A percentile compares a stretch with the other conserved stretches of the same genome.
These are phyloP conservation scores for Turdus rufiventris DNA, from an alignment of 2,113 vertebrate genomes.

Conservation along the genomic window DNA sequence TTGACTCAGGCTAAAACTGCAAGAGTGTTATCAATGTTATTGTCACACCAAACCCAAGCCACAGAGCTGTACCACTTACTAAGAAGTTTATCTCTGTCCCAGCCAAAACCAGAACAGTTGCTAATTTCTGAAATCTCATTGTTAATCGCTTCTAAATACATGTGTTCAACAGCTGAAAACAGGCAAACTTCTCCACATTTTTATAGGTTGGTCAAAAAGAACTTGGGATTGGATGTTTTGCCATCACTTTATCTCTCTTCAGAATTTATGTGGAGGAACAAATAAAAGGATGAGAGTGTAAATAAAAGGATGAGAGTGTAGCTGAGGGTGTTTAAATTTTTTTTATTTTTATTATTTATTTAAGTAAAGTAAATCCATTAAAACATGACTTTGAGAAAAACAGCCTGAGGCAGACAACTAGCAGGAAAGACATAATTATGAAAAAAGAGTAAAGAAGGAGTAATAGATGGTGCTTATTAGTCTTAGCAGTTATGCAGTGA, in stretches of 20 bases:
- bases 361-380: not conserved
- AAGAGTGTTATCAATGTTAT: not conserved
- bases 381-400: not conserved
- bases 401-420: not conserved
- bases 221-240: not conserved
- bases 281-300: not conserved
- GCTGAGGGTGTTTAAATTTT: not conserved
- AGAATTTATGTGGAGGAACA: not conserved
- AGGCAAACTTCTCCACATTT: not conserved
- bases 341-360: not conserved
- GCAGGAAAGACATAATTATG: not conserved
- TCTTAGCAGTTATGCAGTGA: not conserved
- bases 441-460: not conserved
- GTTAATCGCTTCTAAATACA: not conserved
- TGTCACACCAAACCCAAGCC: not conserved
- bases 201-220: not conserved
- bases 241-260: not conserved
- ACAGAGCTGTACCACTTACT: not conserved
- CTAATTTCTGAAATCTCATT: not conserved
- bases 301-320: not conserved
- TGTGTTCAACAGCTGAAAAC: not conserved
- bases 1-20: not conserved
- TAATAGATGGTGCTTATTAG: not conserved
- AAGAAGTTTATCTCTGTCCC: not conserved
- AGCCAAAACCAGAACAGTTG: not conserved